Conservation (phyloP, 2,797 vertebrate genomes). For the Poeciliopsis paucimaculata region DNA sequence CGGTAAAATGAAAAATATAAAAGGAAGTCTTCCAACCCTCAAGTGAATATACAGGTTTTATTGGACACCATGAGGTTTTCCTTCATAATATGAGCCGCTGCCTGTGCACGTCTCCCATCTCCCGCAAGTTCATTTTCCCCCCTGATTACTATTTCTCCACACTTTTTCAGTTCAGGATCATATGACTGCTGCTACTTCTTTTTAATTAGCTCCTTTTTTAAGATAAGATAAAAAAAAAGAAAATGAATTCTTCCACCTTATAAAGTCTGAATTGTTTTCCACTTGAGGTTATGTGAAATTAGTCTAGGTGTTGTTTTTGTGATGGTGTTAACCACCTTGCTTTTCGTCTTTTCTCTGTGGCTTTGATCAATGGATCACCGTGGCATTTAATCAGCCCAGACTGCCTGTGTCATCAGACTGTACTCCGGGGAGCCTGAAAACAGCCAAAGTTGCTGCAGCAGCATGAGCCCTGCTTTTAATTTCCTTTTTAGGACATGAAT, state of each 20-base stretch:
- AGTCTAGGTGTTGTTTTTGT: conserved; percentile 41
- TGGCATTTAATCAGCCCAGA: conserved; percentile 72
- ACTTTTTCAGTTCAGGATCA: conserved; percentile 36
- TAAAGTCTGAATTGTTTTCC: conserved; percentile 33
- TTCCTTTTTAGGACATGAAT: conserved; percentile 64
- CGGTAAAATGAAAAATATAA: conserved; percentile 64
- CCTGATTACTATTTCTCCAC: conserved; percentile 57
- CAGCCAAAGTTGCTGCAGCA: conserved; percentile 43
- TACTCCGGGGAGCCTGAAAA: conserved; percentile 47
- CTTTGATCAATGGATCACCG: conserved; percentile 74
- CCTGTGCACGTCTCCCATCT: conserved; percentile 62
- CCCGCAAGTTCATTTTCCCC: conserved; percentile 51
- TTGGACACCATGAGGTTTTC: conserved; percentile 64
- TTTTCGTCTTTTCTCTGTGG: conserved; percentile 31
- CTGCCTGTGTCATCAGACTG: conserved; percentile 63
- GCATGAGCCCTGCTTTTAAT: conserved; percentile 65
- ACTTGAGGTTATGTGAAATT: conserved; percentile 34
- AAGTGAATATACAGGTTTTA: conserved; percentile 55
- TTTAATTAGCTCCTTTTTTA: conserved; percentile 44
- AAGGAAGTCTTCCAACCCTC: conserved; percentile 54
- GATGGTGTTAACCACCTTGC: conserved; percentile 54
- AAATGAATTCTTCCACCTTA: conserved; percentile 25
- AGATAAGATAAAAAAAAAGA: conserved; percentile 16
- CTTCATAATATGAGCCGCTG: conserved; percentile 42
- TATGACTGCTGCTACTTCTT: conserved; percentile 29